Base-by-base conservation (phyloP, 2,113 vertebrate species). In the Myxocyprinus asiaticus region DNA sequence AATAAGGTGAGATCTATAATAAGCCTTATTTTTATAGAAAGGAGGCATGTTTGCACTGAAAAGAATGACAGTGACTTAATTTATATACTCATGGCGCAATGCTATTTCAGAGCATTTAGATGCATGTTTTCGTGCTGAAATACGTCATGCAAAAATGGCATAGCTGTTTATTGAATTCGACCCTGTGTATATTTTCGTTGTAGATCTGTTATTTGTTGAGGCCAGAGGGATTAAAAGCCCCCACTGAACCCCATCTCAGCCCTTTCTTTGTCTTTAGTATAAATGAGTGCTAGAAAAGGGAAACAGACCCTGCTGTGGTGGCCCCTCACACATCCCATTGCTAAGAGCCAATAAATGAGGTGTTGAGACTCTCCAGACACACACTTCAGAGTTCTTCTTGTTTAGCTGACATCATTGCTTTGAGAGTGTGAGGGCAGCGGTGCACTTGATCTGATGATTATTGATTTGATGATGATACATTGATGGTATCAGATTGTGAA, bases 331-430 rank as follows among this genome's bases (percentile, higher is more conserved):
- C 14, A 15, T 58, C 53, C 53, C 53, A 17, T 58, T 58, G 53
- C 43, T 71, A 51, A 17, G 42, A 45, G 69, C 55, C 55, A 59
- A 59, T 72, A 72, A 72, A 72, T 72, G 43, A 79, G 47, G 53
- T 76, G 59, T 69, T 72, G 61, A 78, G 67, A 51, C 17, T 70
- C 74, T 82, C 79, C 72, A 62, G 65, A 53, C 59, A 12, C 69
- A 72, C 69, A 72, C 53, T 58, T 58, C 10, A 59, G 42, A 71
- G 43, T 45, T 72, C 76, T 55, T 22, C 22, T 45, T 56, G 22
- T 61, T 76, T 67, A 64, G 79, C 55, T 69, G 67, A 69, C 76
- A 45, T 65, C 75, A 47, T 79, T 67, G 47, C 47, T 9, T 72
- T 72, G 53, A 45, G 55, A 72, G 14, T 44, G 14, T 33, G 5